A percentile compares a stretch with the other conserved stretches of the same genome.
These are phyloP conservation scores for Folsomia candida DNA, from an alignment of 2,888 invertebrate genomes.

Conservation along the genomic window DNA sequence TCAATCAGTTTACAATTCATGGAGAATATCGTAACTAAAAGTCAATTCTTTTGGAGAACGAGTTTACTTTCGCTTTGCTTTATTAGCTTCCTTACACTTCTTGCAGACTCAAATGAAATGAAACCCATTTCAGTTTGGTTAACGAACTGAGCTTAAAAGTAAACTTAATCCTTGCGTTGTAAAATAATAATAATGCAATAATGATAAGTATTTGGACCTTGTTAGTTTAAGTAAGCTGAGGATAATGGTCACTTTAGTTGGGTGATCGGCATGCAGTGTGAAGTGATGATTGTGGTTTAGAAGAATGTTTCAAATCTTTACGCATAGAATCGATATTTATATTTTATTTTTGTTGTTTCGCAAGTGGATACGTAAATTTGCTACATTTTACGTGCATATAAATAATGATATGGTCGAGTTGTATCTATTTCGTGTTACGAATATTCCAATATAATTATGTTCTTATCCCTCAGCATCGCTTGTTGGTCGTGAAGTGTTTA, in stretches of 20 bases:
- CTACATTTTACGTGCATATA: background rate
- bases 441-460: constrained; percentile 1
- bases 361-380: background rate
- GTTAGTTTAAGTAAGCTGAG: background rate
- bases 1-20: constrained; percentile 1
- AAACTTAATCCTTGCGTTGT: background rate
- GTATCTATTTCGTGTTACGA: background rate
- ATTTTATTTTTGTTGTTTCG: background rate
- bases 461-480: constrained; percentile 1
- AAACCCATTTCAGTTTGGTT: background rate
- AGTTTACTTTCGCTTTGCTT: background rate
- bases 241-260: background rate
- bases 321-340: too few species aligned
- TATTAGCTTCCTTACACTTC: background rate
- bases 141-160: constrained; percentile 3
- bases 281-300: too few species aligned
- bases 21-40: too few species aligned
- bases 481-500: constrained; percentile 15
- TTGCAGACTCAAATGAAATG: background rate
- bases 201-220: background rate
- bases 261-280: too few species aligned
- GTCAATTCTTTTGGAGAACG: background rate
- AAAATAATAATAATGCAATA: background rate
- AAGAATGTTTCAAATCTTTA: too few species aligned
- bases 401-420: background rate